These are phyloP conservation scores for Ceratina australensis DNA, from an alignment of 1,140 invertebrate species.

Conservation along the genomic window DNA sequence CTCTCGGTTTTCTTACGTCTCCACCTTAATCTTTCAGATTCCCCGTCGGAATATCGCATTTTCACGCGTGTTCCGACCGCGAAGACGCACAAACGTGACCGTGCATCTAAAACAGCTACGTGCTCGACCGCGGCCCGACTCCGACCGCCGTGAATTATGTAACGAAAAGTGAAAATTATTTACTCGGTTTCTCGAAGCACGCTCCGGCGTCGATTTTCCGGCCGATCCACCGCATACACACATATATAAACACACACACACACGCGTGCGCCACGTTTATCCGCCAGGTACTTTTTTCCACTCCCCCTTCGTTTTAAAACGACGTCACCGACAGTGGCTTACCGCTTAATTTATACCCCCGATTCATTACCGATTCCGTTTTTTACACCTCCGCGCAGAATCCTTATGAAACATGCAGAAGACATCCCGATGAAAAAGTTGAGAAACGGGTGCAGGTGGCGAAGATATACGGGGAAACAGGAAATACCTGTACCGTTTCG, in stretches of 20 bases:
- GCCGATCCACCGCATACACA: not conserved
- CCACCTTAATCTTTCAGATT: not conserved
- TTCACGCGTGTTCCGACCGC: constrained; percentile 18
- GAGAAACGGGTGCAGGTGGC: constrained; percentile 66
- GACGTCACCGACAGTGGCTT: constrained; percentile 27
- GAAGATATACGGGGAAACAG: constrained; percentile 63
- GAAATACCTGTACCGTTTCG: constrained; percentile 63
- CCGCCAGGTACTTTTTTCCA: no score
- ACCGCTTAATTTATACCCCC: constrained; percentile 57
- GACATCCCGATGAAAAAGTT: constrained; percentile 64
- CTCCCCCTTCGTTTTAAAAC: not conserved
- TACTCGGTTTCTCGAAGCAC: not conserved
- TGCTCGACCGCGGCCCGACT: no score
- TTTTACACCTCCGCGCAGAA: constrained; percentile 60
- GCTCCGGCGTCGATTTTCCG: not conserved
- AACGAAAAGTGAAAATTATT: constrained; percentile 27
- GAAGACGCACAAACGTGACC: constrained; percentile 9
- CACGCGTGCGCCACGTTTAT: not conserved
- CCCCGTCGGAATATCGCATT: not conserved
- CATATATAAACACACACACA: no score
- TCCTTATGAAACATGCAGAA: constrained; percentile 66
- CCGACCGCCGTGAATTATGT: not conserved
- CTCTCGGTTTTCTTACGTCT: not conserved
- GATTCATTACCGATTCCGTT: constrained; percentile 52
- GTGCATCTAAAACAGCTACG: not conserved